These are phyloP conservation scores for Teleopsis dalmanni DNA, from an alignment of 1,140 invertebrate genomes.

Conservation along the genomic window DNA sequence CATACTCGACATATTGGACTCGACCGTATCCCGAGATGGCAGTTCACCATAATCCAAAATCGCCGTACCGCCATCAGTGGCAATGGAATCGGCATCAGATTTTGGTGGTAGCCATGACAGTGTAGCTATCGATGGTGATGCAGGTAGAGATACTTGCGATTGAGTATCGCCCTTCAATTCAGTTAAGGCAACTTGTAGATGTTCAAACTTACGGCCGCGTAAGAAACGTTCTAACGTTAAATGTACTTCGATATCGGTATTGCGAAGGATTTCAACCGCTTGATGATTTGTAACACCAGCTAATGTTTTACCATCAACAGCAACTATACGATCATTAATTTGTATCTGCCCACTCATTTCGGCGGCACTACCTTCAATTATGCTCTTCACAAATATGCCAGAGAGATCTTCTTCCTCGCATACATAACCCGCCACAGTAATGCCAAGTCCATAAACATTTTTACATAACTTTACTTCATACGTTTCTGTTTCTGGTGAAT, in stretches of 20 bases:
- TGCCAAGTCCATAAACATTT: constrained; percentile 60
- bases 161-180: constrained; percentile 58
- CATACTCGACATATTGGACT: constrained; percentile 48
- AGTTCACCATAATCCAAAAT: constrained; percentile 54
- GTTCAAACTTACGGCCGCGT: constrained; percentile 81
- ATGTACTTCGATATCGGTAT: constrained; percentile 72
- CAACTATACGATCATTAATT: constrained; percentile 87
- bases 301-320: constrained; percentile 73
- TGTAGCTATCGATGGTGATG: constrained; percentile 64
- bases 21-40: constrained; percentile 57
- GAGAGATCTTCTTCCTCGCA: constrained; percentile 79
- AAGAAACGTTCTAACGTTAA: constrained; percentile 79
- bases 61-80: constrained; percentile 42
- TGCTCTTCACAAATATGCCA: constrained; percentile 88
- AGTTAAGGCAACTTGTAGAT: constrained; percentile 71
- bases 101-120: constrained; percentile 60
- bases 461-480: constrained; percentile 56
- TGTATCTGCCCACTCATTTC: constrained; percentile 78
- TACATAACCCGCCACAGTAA: constrained; percentile 61
- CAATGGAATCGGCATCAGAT: constrained; percentile 50
- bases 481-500: constrained; percentile 51
- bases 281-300: constrained; percentile 82
- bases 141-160: constrained; percentile 49
- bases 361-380: constrained; percentile 85
- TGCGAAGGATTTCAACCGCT: constrained; percentile 76